Evolutionary conservation across 2,113 vertebrate species (phyloP), one percentile per base, ranked within the genome.

Genomic region (Tursiops truncatus): DNA sequence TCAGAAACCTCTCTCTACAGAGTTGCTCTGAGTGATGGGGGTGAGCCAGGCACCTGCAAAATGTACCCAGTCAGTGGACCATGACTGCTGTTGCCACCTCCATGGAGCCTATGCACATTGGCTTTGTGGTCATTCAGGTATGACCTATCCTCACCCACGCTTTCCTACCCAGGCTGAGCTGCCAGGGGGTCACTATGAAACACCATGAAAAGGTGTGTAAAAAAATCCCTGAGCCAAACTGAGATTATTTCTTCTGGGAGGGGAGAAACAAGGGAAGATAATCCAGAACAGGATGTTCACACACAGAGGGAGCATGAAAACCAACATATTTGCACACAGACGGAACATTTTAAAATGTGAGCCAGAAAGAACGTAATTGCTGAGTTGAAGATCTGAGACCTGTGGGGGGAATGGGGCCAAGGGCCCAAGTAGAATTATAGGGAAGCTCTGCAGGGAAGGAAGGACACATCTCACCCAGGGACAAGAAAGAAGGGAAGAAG

Each of bases 111-210:
- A 31, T 31, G 71, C 8, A 73, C 12, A 12, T 28, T 60, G 60
- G 36, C 23, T 41, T 65, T 76, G 50, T 36, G 53, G 36, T 84
- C 31, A 74, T 53, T 71, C 60, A 60, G 31, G 7, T 17, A n/a
- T 12, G 33, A 33, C 11, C n/a, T 26, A 5, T 31, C 68, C 6
- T 21, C 11, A 58, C 2, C 28, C 28, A 74, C 0, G 1, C 50
- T 23, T 36, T 73, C 33, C 77, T 5, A 65, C 41, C 28, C 44
- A 80, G n/a, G 41, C 38, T 56, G 8, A 23, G n/a, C 8, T 62
- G 12, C 28, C 28, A 23, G 4, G 9, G 1, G 28, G 25, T 81
- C 41, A 62, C n/a, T 88, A 18, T 13, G n/a, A 31, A 92, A 81
- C 67, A 56, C 3, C 84, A 17, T 28, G 33, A 31, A 94, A 90